Percentiles rank a stretch among this genome's conserved stretches.
Conservation (phyloP, 2,797 vertebrate genomes). For the Myotis findleyi region DNA sequence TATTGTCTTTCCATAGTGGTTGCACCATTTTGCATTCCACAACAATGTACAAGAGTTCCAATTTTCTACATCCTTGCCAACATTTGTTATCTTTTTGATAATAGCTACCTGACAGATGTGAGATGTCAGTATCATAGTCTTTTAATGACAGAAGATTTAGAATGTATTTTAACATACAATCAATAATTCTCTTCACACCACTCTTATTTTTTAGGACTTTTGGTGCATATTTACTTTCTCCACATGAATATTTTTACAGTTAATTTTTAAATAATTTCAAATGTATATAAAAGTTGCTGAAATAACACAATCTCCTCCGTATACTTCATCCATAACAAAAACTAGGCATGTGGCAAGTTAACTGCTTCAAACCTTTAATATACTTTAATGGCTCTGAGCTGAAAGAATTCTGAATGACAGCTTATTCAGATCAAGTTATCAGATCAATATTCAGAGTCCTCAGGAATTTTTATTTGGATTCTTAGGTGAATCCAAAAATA, state of each 20-base stretch:
- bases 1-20: not conserved
- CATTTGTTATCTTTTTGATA: not conserved
- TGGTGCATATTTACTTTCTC: not conserved
- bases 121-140: not conserved
- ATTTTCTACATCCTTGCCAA: not conserved
- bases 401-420: not conserved
- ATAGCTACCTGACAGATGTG: not conserved
- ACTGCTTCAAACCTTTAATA: not conserved
- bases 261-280: conserved; percentile 39
- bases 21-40: not conserved
- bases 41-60: not conserved
- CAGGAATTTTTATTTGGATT: not conserved
- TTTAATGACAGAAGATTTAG: not conserved
- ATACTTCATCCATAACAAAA: not conserved
- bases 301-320: not conserved
- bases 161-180: not conserved
- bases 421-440: not conserved
- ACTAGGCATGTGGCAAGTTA: not conserved
- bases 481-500: not conserved
- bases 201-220: not conserved
- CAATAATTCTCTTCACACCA: not conserved
- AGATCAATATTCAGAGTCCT: not conserved
- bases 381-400: not conserved
- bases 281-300: not conserved
- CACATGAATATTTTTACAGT: not conserved